These are phyloP conservation scores for Ancistrus triradiatus DNA, from an alignment of 2,113 vertebrate genomes.

Conservation along the genomic window DNA sequence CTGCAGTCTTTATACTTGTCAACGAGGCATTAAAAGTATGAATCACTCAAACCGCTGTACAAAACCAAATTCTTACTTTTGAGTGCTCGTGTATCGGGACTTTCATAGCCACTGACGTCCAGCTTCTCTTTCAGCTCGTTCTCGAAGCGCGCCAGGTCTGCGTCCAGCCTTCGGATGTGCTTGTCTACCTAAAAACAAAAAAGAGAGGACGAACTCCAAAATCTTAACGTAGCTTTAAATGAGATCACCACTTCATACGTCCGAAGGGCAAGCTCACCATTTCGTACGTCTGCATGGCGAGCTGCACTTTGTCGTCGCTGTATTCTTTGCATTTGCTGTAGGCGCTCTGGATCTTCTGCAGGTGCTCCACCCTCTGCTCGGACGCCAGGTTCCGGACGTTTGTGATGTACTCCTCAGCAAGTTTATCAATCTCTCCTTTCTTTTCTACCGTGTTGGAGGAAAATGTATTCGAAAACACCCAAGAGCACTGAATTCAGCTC, in stretches of 20 bases:
- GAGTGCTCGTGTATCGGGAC: constrained; percentile 67
- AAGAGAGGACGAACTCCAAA: no score
- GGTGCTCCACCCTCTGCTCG: constrained; percentile 82
- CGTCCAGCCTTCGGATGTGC: constrained; percentile 92
- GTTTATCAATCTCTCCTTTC: constrained; percentile 88
- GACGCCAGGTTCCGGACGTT: constrained; percentile 80
- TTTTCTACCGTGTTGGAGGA: constrained; percentile 73
- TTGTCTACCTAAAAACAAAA: constrained; percentile 84
- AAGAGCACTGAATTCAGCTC: no score
- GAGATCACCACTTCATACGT: no score
- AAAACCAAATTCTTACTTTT: constrained; percentile 74
- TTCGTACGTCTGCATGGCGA: constrained; percentile 99
- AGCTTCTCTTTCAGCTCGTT: constrained; percentile 96
- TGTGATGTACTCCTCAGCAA: constrained; percentile 87
- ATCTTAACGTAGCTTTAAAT: no score
- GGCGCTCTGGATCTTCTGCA: constrained; percentile 89
- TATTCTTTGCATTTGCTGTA: constrained; percentile 95
- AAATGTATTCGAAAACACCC: no score
- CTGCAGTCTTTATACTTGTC: no score
- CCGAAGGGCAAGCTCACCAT: no score
- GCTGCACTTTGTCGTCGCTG: constrained; percentile 96
- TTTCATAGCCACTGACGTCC: constrained; percentile 86
- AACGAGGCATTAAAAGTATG: no score
- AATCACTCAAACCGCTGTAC: no score
- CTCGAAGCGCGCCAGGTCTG: constrained; percentile 91